Base-by-base conservation (phyloP, 2,888 invertebrate genomes). In the Heliconius aoede region DNA sequence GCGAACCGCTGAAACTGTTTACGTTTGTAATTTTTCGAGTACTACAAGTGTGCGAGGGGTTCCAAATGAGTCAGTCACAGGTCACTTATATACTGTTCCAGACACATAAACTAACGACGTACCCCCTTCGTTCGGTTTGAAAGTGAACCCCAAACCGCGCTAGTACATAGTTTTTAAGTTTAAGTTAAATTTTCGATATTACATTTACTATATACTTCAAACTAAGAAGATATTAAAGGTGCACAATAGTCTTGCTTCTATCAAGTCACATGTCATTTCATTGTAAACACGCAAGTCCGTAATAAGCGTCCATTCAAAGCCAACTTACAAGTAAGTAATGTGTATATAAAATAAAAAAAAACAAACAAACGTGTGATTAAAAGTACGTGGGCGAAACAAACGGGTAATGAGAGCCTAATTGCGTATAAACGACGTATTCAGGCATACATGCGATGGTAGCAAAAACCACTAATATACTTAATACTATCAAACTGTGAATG, bases 391-490 rank as follows among this genome's bases (percentile, higher is more conserved):
- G 87, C 88, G 87, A 87, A 89, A 89, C 88, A 87, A 86, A 88
- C 85, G 84, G 81, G 83, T 89, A 91, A 91, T 89, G 87, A 88
- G 85, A 85, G 82, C 86, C 86, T 91, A 91, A 92, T 91, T 92
- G 88, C 87, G 85, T 85, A 86, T 89, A 89, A 91, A 89, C 89
- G 88, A 87, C 82, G 88, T 85, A 91, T 90, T 92, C 88, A 89
- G 82, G 82, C 89, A 89, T 90, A 87, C 89, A 89, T 90, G 87
- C 88, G 84, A 85, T 84, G 81, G 81, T 81, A 83, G 82, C 83
- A 88, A 88, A 89, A 89, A 85, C 79, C 81, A 83, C 84, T 83
- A 82, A 83, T 81, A 80, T 78, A 78, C 76, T 80, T 80, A 75
- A 78, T 79, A 73, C 78, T 79, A 80, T 78, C 71, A 79, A 78